Evolutionary conservation across 1,140 invertebrate genomes (phyloP).

Genomic region (Macrobrachium rosenbergii): DNA sequence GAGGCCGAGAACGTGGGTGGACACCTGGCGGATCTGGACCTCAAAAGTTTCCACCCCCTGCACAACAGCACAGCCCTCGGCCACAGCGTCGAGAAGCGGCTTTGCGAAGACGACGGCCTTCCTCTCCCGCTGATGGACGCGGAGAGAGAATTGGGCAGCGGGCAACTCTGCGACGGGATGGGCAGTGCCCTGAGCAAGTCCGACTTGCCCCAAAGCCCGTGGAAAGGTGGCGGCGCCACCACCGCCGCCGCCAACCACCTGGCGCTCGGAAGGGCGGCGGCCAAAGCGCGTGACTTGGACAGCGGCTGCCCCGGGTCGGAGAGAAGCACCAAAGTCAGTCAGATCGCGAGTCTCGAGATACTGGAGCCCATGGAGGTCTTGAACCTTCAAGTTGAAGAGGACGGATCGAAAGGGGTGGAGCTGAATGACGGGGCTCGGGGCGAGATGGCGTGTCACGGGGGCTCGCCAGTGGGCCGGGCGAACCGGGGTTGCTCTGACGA

Average conservation of each 20-base stretch:
- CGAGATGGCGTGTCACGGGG: too few species aligned
- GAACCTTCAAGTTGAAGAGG: background rate
- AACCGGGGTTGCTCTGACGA: too few species aligned
- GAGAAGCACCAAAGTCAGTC: conserved; percentile 38
- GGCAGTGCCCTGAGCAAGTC: too few species aligned
- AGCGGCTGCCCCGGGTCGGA: conserved; percentile 55
- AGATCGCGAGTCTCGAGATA: conserved; percentile 41
- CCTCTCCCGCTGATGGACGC: conserved; percentile 3
- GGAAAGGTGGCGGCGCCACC: too few species aligned
- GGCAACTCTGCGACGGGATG: too few species aligned
- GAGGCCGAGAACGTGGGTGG: too few species aligned
- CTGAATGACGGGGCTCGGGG: too few species aligned
- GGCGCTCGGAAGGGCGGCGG: background rate
- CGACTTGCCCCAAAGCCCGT: too few species aligned
- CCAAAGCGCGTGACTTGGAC: conserved; percentile 32
- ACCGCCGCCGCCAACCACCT: too few species aligned
- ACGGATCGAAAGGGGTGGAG: background rate
- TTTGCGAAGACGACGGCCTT: background rate
- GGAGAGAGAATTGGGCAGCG: background rate
- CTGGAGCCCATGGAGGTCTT: background rate
- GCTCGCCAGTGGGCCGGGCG: too few species aligned
- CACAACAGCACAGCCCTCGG: too few species aligned
- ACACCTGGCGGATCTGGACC: background rate
- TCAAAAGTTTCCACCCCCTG: background rate
- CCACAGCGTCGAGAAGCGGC: background rate